Evolutionary conservation across 2,888 invertebrate genomes (phyloP), one percentile per base, ranked within the genome.

Genomic region (Anodontia alba): DNA sequence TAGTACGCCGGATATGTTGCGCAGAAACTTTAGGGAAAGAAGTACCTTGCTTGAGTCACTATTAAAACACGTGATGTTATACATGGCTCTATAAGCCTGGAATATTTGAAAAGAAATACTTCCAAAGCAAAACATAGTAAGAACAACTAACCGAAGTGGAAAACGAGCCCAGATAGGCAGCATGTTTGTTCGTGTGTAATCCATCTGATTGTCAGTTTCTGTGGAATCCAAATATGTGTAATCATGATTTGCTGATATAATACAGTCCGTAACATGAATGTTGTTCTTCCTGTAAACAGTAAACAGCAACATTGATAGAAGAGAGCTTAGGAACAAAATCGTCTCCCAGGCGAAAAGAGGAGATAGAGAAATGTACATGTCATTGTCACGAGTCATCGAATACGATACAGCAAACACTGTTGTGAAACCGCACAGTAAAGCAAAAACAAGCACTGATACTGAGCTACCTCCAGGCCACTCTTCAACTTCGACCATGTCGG

Each of bases 21-120:
- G 10, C 20, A 8, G 29, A 17, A 3, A 62, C 12, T 62, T 33
- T 2, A 62, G 1, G n/a, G n/a, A n/a, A 1, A 62, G 10, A 26
- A 5, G 17, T 26, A 54, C 17, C 26, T 7, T n/a, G 5, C 17
- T 20, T 8, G 46, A 46, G 10, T n/a, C 26, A 5, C 29, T 17
- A 15, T 33, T 3, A 31, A 31, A 20, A 20, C 33, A 33, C 33
- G 5, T 5, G 3, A 62, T 12, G 33, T 33, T 33, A 3, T 1
- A 5, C 31, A 62, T 62, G 17, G 1, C 33, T 62, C 62, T 62
- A 17, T 62, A 33, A 29, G 42, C n/a, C 29, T 75, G 54, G 38
- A 42, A 69, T n/a, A 69, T 20, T 5, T 68, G 75, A 7, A 75
- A 57, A 57, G 69, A 20, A 10, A 31, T 20, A 7, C 68, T 51